phyloP scores from a whole-genome alignment of 2,888 invertebrate genomes.

The Idaea straminata region DNA sequence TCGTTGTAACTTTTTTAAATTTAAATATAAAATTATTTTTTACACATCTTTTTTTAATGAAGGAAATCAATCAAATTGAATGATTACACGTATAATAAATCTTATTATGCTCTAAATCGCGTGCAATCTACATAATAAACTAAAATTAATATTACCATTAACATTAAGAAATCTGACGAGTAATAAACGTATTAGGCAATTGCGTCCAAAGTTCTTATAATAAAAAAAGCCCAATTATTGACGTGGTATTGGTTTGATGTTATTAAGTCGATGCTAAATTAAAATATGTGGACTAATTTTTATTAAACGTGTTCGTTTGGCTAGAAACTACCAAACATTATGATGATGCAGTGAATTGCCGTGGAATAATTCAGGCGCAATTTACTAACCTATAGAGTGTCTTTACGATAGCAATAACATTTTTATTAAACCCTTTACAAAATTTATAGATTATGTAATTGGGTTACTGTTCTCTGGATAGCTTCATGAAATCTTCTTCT shows the following conservation, averaged over 20 bases:
- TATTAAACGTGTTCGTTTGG: background rate
- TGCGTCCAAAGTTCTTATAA: constrained; percentile 3
- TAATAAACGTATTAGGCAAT: constrained; percentile 6
- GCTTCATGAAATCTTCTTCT: no score
- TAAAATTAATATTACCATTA: constrained; percentile 19
- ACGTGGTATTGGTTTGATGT: background rate
- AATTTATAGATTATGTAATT: no score
- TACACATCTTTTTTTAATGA: constrained; percentile 7
- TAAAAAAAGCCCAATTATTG: constrained; percentile 4
- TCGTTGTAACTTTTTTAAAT: background rate
- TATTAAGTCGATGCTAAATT: constrained; percentile 2
- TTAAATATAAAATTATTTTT: background rate
- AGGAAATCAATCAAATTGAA: constrained; percentile 22
- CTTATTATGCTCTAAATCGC: constrained; percentile 19
- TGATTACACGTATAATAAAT: constrained; percentile 23
- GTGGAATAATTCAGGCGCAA: background rate
- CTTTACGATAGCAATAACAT: constrained; percentile 12
- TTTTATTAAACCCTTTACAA: constrained; percentile 4
- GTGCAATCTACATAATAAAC: constrained; percentile 18
- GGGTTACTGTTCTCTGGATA: no score
- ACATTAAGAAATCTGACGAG: constrained; percentile 13
- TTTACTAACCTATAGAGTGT: background rate
- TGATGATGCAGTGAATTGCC: background rate
- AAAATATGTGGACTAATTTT: background rate
- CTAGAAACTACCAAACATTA: background rate